Base-by-base conservation (phyloP, 2,797 vertebrate genomes). In the Acanthiza pusilla region DNA sequence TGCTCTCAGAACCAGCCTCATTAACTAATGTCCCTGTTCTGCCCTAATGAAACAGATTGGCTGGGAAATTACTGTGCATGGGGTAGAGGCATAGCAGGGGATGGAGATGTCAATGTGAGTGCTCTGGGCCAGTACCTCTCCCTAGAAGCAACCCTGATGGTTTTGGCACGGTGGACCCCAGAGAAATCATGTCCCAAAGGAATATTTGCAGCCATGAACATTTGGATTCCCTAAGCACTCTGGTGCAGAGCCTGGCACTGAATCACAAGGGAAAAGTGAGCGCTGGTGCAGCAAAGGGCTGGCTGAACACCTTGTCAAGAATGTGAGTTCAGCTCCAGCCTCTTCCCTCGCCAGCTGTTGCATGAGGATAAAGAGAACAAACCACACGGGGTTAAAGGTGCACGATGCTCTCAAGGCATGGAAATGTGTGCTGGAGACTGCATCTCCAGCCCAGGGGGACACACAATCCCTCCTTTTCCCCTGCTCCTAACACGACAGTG, bases 51-150 rank as follows among this genome's bases (percentile, higher is more conserved):
- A 91, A 58, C 36, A 19, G 45, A 58, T 5, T 8, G 1, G 48
- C 53, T 8, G 26, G 68, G 79, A 91, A 67, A 72, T 26, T 5
- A 21, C 57, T 11, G 58, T 16, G 47, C 48, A 5, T 0, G 4
- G 60, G 27, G 32, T 21, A 17, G 3, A 22, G 0, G 7, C 26
- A 36, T 50, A 38, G 79, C 62, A 71, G 29, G 45, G 30, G 14
- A 29, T 47, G 73, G 77, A 86, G 68, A 19, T 10, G 50, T 9
- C 2, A 3, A 19, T 6, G 29, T 0, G 14, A 82, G 55, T 0
- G 0, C 60, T 45, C 2, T 0, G 16, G 26, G 43, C 21, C 55
- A 42, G 30, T 1, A 38, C 26, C 38, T 34, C 66, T 34, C 27
- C 18, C 27, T 7, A 15, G 18, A 13, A 63, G 34, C 48, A 71